Conservation (phyloP, 2,797 vertebrate species). For the Pangasius djambal region DNA sequence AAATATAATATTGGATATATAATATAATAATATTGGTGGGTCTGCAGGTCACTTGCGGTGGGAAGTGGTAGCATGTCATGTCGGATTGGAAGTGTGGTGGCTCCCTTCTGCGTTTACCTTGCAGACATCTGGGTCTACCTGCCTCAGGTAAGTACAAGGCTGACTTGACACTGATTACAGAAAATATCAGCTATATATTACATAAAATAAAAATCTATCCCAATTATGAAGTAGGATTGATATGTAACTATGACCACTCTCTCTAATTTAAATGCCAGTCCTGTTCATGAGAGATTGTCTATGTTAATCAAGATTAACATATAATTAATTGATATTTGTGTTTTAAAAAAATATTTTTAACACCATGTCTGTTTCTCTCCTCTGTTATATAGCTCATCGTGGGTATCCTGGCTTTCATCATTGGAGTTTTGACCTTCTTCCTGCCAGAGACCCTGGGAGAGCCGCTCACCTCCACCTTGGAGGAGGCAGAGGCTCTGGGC, state of each 20-base stretch:
- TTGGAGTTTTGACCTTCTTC: constrained; percentile 82
- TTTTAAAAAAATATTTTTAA: background rate
- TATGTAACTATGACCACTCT: background rate
- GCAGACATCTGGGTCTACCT: constrained; percentile 85
- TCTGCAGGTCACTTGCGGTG: constrained; percentile 84
- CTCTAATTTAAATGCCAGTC: background rate
- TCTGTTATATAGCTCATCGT: constrained; percentile 75
- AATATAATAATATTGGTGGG: no score
- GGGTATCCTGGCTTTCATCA: constrained; percentile 84
- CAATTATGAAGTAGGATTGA: background rate
- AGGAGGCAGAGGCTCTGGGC: constrained; percentile 80
- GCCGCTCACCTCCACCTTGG: constrained; percentile 83
- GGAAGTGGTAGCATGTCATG: constrained; percentile 93
- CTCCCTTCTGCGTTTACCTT: constrained; percentile 86
- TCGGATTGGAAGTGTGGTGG: constrained; percentile 85
- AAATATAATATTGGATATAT: no score
- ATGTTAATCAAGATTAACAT: background rate
- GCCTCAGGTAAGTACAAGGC: constrained; percentile 78
- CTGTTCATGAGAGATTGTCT: background rate
- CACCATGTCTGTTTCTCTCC: background rate
- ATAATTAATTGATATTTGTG: background rate
- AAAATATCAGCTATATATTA: background rate
- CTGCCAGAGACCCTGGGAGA: constrained; percentile 89
- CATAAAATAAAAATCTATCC: background rate
- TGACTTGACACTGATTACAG: background rate